phyloP scores from a whole-genome alignment of 2,888 invertebrate species.

The Amblyjoppa proteus region DNA sequence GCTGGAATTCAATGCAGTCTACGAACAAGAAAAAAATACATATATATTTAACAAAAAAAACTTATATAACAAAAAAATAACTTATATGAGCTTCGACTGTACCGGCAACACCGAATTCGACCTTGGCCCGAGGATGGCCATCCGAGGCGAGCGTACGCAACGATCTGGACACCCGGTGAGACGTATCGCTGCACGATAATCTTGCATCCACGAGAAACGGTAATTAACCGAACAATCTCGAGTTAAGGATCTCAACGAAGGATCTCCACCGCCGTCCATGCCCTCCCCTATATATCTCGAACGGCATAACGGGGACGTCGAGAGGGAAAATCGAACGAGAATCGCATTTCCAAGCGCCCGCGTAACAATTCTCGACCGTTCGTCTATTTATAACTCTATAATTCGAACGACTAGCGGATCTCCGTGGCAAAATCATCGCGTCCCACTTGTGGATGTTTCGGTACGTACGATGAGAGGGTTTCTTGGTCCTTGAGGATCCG shows the following conservation, averaged over 20 bases:
- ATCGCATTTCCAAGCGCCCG: constrained; percentile 23
- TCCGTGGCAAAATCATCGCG: constrained; percentile 37
- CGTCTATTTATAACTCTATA: constrained; percentile 55
- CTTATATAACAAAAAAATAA: background rate
- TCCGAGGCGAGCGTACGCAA: constrained; percentile 40
- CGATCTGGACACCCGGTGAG: constrained; percentile 46
- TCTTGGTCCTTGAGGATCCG: constrained; percentile 45
- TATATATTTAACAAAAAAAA: too few species aligned
- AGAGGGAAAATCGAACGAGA: constrained; percentile 14
- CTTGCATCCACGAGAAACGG: constrained; percentile 47
- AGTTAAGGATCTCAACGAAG: constrained; percentile 43
- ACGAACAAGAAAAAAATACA: background rate
- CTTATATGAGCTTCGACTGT: constrained; percentile 26
- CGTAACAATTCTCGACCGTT: constrained; percentile 6
- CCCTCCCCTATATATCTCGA: constrained; percentile 15
- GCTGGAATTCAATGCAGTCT: too few species aligned
- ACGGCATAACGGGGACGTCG: constrained; percentile 12
- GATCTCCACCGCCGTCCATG: background rate
- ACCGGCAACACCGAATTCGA: constrained; percentile 1
- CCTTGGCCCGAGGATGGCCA: constrained; percentile 43
- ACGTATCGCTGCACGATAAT: constrained; percentile 42
- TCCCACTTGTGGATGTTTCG: constrained; percentile 9
- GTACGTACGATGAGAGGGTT: constrained; percentile 1
- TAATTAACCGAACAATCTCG: constrained; percentile 58
- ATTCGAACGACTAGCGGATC: constrained; percentile 36